phyloP scores from a whole-genome alignment of 2,888 invertebrate genomes.

The Mimachlamys varia region DNA sequence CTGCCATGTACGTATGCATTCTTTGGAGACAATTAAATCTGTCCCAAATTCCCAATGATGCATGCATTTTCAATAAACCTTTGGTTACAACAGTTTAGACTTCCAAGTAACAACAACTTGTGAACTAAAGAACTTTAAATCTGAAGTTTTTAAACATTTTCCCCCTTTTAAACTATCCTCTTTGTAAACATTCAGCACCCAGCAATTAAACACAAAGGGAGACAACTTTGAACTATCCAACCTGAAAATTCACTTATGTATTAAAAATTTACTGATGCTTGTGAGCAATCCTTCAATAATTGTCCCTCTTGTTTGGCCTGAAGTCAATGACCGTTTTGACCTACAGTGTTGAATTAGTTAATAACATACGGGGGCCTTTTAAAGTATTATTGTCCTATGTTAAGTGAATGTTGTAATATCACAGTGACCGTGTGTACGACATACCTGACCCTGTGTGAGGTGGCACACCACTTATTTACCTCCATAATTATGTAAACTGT shows the following conservation, averaged over 20 bases:
- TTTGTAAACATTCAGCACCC: neutral
- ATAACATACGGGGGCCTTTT: neutral
- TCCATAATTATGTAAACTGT: neutral
- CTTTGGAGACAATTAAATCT: too few relatives aligned
- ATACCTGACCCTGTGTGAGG: neutral
- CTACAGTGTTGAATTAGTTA: neutral
- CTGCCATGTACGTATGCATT: neutral
- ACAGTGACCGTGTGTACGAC: neutral
- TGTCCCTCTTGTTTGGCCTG: neutral
- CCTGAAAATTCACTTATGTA: neutral
- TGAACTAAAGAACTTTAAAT: neutral
- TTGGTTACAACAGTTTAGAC: neutral
- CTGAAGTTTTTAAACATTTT: neutral
- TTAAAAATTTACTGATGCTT: neutral
- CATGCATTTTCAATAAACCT: neutral
- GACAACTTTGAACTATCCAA: neutral
- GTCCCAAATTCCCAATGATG: neutral
- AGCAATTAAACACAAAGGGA: neutral
- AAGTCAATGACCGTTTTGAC: slow-evolving; percentile 6
- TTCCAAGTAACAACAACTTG: neutral
- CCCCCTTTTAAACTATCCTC: neutral
- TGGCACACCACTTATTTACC: neutral
- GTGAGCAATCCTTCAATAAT: neutral
- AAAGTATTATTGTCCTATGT: neutral
- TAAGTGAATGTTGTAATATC: neutral